Base-by-base conservation (phyloP, 2,113 vertebrate genomes). In the Tonatia bakeri region DNA sequence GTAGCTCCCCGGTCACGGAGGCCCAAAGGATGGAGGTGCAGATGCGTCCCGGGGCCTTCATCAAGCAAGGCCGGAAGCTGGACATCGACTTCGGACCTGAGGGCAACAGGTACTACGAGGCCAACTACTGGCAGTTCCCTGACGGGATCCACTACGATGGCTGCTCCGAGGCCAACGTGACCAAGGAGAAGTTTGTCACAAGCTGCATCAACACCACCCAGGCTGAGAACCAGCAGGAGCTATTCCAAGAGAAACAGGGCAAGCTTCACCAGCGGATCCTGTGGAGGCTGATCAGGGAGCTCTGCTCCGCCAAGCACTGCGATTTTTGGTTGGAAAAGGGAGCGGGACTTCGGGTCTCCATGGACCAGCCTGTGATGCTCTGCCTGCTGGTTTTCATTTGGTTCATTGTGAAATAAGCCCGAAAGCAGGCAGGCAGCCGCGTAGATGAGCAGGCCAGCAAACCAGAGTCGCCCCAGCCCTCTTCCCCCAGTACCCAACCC, bases 51-150 rank as follows among this genome's bases (percentile, higher is more conserved):
- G 97, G 97, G 0, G 1, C 96, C 72, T 98, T 98, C 96, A 82
- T 98, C 94, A 88, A 64, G 59, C 93, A 97, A 31, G 97, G 97
- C 80, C 93, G 16, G 0, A 98, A 96, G 93, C 94, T 98, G 16
- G 16, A 95, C 19, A 75, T 98, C 1, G 90, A 98, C 96, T 91
- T 97, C 1, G 97, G 97, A 17, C 50, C 87, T 0, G 98, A 98
- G 72, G 97, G 94, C 80, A 97, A 96, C 70, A 73, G 59, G 43
- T 97, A 97, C 85, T 98, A 98, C 1, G 88, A 96, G 36, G 91
- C 96, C 87, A 91, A 98, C 85, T 98, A 98, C 33, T 87, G 96
- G 94, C 95, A 96, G 94, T 97, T 98, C 92, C 98, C 98, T 0
- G 98, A 98, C 4, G 97, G 75, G 0, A 93, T 98, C 77, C 50